phyloP scores from a whole-genome alignment of 2,888 invertebrate species.

The Dusona sp. region DNA sequence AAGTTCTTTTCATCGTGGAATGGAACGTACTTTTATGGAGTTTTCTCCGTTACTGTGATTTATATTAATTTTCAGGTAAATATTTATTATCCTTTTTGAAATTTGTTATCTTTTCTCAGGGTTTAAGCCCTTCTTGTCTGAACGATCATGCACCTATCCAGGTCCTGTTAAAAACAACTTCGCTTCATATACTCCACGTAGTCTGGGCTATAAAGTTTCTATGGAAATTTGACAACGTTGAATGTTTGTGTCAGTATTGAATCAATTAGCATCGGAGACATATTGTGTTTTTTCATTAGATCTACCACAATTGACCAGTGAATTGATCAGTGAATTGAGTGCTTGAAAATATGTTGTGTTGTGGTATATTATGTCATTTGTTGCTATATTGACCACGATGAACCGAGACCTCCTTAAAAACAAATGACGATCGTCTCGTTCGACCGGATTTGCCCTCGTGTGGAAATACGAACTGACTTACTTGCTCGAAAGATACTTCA shows the following conservation, averaged over 20 bases:
- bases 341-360: too few species aligned
- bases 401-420: too few species aligned
- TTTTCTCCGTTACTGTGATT: neutral
- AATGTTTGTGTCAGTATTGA: neutral
- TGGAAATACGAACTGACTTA: neutral
- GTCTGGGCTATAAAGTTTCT: neutral
- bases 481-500: constrained; percentile 4
- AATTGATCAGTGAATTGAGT: too few species aligned
- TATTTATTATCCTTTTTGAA: neutral
- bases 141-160: too few species aligned
- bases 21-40: neutral
- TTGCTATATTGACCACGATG: too few species aligned
- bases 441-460: too few species aligned
- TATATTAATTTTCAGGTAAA: neutral
- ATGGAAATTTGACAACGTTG: neutral
- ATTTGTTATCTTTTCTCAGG: too few species aligned
- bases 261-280: neutral
- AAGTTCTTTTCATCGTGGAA: too few species aligned
- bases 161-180: too few species aligned
- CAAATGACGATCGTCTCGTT: too few species aligned
- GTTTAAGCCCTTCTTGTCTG: too few species aligned
- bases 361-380: too few species aligned
- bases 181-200: neutral
- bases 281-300: neutral
- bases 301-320: neutral